Evolutionary conservation across 2,888 invertebrate genomes (phyloP), one percentile per base, ranked within the genome.

Genomic region (Exephanes ischioxanthus): DNA sequence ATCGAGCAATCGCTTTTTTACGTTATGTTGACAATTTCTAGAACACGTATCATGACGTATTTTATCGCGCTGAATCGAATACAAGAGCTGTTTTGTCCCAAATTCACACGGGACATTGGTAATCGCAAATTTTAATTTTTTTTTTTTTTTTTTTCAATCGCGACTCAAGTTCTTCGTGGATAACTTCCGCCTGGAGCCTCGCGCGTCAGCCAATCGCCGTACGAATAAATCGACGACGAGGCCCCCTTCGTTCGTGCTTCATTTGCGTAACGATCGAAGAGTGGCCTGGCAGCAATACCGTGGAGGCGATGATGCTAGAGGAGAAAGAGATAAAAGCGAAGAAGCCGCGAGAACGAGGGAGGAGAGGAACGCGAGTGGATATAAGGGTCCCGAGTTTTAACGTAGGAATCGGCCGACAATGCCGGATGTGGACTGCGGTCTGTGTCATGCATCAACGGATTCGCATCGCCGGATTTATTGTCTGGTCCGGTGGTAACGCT

Each of bases 391-490:
- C 87, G 87, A 80, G 83, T 84, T 80, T 41, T 77, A 82, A 83
- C 80, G 84, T 51, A 67, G 53, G 81, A 73, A 86, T 83, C 86
- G 77, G 81, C 68, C 71, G 72, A 87, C 84, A 84, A 87, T 90
- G 91, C 93, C 94, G 94, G 93, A 94, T 94, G 93, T 93, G 93
- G 93, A 94, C 91, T 93, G 94, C 92, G 94, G 94, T 93, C 93
- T 92, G 89, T 92, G 93, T 92, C 93, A 93, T 93, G 94, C 94
- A 93, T 92, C 94, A 91, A 89, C 91, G 91, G 89, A 85, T 89
- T 89, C 88, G 87, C 88, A 89, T 88, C 84, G 48, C 80, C 80
- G 85, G 87, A 87, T 85, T 89, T 88, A 89, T 89, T 87, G 88
- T 90, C 87, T 86, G 88, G 87, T 87, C 87, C 89, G 83, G 87